Evolutionary conservation across 2,113 vertebrate genomes (phyloP).

Genomic region (Seriola aureovittata): DNA sequence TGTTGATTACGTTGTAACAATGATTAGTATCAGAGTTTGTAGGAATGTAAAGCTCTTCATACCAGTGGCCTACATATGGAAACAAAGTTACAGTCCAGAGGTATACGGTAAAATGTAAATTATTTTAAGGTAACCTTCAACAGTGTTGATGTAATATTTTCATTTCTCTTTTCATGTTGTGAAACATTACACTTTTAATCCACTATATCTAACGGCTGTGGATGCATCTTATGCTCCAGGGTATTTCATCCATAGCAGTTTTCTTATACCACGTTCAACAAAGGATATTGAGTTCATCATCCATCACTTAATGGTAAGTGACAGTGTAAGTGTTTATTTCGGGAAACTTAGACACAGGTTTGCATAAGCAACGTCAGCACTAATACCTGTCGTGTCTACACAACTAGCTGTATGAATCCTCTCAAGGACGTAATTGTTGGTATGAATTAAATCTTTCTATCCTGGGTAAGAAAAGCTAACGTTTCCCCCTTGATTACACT

Average conservation of each 20-base stretch:
- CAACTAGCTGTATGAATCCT: no score
- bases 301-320: not conserved
- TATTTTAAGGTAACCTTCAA: no score
- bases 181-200: not conserved
- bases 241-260: not conserved
- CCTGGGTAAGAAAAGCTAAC: fast-evolving
- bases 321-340: not conserved
- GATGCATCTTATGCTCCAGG: not conserved
- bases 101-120: not conserved
- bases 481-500: fast-evolving
- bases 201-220: not conserved
- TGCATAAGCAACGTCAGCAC: not conserved
- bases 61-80: not conserved
- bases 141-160: no score
- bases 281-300: not conserved
- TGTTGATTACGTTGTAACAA: not conserved
- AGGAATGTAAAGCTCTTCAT: not conserved
- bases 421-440: not conserved
- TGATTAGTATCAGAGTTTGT: not conserved
- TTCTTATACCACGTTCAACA: not conserved
- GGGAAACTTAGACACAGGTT: not conserved
- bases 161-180: no score
- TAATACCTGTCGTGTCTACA: not conserved
- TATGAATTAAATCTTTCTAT: not conserved
- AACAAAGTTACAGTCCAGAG: not conserved